Base-by-base conservation (phyloP, 2,797 vertebrate genomes). In the Channallabes apus region DNA sequence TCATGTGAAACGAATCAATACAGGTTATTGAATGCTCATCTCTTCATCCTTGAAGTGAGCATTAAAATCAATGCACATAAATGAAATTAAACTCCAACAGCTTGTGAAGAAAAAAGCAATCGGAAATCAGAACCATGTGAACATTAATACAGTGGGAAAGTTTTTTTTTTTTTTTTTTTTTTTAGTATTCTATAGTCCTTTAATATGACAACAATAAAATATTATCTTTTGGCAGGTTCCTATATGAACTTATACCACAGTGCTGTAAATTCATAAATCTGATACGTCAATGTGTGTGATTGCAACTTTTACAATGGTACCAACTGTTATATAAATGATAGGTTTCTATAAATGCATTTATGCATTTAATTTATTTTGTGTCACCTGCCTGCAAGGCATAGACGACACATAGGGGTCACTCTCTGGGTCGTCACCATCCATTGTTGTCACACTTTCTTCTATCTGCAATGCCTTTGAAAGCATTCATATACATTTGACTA, bases 1-100 rank as follows among this genome's bases (percentile, higher is more conserved):
- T 94, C 92, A 93, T 94, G 92, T 91, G 88, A 90, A 84, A 83
- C 89, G 89, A 91, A 94, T 95, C 94, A 90, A 93, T 94, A 93
- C 89, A 87, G 90, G 87, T 88, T 89, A 93, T 94, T 68, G 93
- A 93, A 91, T 90, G 84, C 59, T 80, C 80, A 81, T 71, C 79
- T 91, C 80, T 85, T 82, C 27, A 82, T 91, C 92, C 92, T 89
- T 94, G 92, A 92, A 94, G 91, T 87, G 90, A 90, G 92, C 92
- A 84, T 93, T 92, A 92, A 80, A 94, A 95, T 94, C 93, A 90
- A 94, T 94, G 90, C 86, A 91, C 93, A 93, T 92, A 94, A 94
- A 94, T 94, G 90, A 93, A 94, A 94, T 94, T 93, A 94, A 92
- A 92, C 93, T 93, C 89, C 88, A 90, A 91, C 91, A 90, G 85